phyloP scores from a whole-genome alignment of 2,113 vertebrate genomes.

The Triplophysa dalaica region DNA sequence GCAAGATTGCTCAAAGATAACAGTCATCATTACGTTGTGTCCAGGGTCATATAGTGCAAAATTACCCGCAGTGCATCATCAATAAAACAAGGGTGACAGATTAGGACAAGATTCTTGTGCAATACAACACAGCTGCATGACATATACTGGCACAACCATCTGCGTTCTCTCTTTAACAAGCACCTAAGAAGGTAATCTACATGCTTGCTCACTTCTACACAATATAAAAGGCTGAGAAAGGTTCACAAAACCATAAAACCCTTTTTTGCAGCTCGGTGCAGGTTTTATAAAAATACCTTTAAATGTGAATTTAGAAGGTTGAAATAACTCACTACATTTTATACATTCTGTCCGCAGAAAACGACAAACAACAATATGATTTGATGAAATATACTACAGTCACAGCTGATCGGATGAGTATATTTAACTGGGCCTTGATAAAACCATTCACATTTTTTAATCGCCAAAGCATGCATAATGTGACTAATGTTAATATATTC shows the following conservation, averaged over 20 bases:
- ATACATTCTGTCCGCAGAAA: too few relatives aligned
- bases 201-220: background rate
- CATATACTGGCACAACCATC: background rate
- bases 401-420: background rate
- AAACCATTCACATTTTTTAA: background rate
- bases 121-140: background rate
- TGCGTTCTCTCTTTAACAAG: constrained; percentile 1
- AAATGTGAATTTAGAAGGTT: background rate
- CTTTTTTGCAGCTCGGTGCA: background rate
- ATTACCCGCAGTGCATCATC: background rate
- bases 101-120: background rate
- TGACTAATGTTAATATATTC: background rate
- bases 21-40: background rate
- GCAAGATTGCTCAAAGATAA: constrained; percentile 5
- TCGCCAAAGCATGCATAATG: background rate
- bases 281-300: background rate
- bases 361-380: too few relatives aligned
- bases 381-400: too few relatives aligned
- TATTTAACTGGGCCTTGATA: background rate
- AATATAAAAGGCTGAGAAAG: background rate
- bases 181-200: background rate
- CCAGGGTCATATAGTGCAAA: background rate
- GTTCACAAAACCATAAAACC: background rate
- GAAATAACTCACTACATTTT: too few relatives aligned
- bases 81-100: constrained; percentile 1